phyloP scores from a whole-genome alignment of 2,888 invertebrate species.

The Tortrix viridana region DNA sequence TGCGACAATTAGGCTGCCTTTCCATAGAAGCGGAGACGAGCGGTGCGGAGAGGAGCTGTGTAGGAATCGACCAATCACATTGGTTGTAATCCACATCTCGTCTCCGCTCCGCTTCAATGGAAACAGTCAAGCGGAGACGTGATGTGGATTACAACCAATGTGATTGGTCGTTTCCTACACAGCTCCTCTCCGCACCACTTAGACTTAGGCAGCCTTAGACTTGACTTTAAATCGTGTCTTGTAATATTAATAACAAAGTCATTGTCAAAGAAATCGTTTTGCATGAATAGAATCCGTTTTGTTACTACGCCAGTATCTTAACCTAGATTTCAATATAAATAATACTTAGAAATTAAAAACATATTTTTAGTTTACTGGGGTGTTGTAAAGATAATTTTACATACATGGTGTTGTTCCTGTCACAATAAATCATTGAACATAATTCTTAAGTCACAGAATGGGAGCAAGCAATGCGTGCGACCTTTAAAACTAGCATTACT shows the following conservation, averaged over 20 bases:
- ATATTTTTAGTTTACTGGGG: neutral
- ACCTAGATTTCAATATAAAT: neutral
- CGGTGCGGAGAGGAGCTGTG: no score
- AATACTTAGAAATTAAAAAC: neutral
- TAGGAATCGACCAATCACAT: no score
- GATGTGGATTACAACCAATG: no score
- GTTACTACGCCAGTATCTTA: neutral
- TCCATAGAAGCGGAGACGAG: no score
- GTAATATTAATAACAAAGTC: conserved; percentile 17
- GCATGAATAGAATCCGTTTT: conserved; percentile 18
- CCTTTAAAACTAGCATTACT: conserved; percentile 2
- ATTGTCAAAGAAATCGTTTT: conserved; percentile 15
- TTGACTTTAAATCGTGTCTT: conserved; percentile 12
- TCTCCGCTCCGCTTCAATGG: no score
- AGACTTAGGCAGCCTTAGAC: no score
- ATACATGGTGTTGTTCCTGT: neutral
- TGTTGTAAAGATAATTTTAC: neutral
- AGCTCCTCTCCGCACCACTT: no score
- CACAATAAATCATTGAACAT: conserved; percentile 10
- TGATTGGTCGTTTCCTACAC: no score
- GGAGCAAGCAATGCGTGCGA: conserved; percentile 16
- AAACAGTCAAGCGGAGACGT: no score
- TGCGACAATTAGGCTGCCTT: no score
- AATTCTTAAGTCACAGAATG: conserved; percentile 17
- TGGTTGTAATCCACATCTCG: no score